Percentiles rank a stretch among this genome's conserved stretches.
These are phyloP conservation scores for Florisuga fusca DNA, from an alignment of 2,797 vertebrate species.

Conservation along the genomic window DNA sequence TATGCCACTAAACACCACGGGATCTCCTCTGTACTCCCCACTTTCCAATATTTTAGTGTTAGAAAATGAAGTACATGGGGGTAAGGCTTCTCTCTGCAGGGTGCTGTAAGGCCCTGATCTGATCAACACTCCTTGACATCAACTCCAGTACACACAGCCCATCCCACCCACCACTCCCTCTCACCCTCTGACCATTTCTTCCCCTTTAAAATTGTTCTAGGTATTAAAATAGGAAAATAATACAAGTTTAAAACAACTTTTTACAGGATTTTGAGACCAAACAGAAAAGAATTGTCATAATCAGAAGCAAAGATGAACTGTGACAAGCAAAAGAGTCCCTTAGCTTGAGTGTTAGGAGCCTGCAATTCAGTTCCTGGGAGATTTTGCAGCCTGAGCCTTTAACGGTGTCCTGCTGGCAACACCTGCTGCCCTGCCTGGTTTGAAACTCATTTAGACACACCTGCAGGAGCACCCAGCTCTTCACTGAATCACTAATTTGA, in stretches of 20 bases:
- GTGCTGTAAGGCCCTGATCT: not conserved
- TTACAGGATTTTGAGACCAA: not conserved
- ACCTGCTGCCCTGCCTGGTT: too few relatives aligned
- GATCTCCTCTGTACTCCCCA: not conserved
- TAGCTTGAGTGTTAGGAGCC: not conserved
- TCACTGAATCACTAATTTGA: not conserved
- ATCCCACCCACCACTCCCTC: not conserved
- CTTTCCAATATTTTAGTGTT: fast-evolving
- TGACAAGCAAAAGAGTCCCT: not conserved
- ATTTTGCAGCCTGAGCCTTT: not conserved
- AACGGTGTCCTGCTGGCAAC: not conserved
- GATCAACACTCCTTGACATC: not conserved
- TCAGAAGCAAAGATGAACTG: not conserved
- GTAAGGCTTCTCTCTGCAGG: not conserved
- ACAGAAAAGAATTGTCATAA: not conserved
- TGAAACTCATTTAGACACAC: not conserved
- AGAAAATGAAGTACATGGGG: not conserved
- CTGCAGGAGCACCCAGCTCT: not conserved
- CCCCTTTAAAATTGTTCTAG: not conserved
- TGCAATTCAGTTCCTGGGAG: not conserved
- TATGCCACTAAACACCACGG: not conserved
- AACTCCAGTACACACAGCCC: not conserved
- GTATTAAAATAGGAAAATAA: not conserved
- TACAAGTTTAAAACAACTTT: not conserved
- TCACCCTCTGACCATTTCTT: not conserved